Evolutionary conservation across 2,888 invertebrate species (phyloP).

Genomic region (Ptycholaimellus sp.): DNA sequence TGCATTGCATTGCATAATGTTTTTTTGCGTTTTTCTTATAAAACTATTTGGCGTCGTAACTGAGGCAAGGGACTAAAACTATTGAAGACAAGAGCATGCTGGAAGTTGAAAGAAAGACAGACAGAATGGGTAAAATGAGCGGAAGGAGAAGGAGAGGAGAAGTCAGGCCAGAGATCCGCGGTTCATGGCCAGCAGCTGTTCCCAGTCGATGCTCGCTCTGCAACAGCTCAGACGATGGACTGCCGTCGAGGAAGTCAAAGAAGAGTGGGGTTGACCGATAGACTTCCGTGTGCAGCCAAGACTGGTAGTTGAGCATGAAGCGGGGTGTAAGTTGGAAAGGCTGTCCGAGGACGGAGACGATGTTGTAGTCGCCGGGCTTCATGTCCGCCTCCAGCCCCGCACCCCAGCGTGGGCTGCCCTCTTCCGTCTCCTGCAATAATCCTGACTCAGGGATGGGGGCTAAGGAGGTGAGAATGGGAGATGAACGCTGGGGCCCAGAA

Average conservation of each 20-base stretch:
- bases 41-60: too few relatives aligned
- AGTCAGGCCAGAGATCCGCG: too few relatives aligned
- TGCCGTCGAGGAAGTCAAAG: too few relatives aligned
- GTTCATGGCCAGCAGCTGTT: constrained; percentile 27
- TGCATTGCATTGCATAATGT: too few relatives aligned
- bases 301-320: constrained; percentile 49
- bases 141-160: too few relatives aligned
- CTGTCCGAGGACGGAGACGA: constrained; percentile 52
- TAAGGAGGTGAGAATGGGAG: too few relatives aligned
- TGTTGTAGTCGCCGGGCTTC: constrained; percentile 49
- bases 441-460: neutral
- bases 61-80: too few relatives aligned
- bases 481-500: neutral
- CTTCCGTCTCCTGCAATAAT: neutral
- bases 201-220: constrained; percentile 38
- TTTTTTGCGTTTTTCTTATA: too few relatives aligned
- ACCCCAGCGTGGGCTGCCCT: too few relatives aligned
- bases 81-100: too few relatives aligned
- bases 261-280: constrained; percentile 43
- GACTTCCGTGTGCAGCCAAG: constrained; percentile 89
- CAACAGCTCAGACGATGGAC: neutral
- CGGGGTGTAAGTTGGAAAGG: constrained; percentile 63
- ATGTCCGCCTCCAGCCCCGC: constrained; percentile 35
- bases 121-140: too few relatives aligned
- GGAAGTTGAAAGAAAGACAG: too few relatives aligned